A percentile compares a stretch with the other conserved stretches of the same genome.
Conservation (phyloP, 2,888 invertebrate genomes). For the Euclidia mi region DNA sequence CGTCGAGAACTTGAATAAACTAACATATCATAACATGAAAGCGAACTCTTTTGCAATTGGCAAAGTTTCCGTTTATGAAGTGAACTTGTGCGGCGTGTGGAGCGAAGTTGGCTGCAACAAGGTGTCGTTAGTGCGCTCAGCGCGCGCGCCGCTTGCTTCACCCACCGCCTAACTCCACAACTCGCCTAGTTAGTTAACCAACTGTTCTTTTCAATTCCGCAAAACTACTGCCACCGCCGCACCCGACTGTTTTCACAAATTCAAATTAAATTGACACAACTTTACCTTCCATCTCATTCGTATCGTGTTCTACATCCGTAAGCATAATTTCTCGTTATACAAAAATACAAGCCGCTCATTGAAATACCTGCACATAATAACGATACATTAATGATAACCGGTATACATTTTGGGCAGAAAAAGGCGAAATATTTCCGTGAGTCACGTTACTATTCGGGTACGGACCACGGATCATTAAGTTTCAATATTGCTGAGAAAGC, state of each 20-base stretch:
- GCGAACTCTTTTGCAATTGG: constrained; percentile 23
- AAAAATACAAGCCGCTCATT: constrained; percentile 11
- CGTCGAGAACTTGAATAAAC: no score
- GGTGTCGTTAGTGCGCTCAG: constrained; percentile 59
- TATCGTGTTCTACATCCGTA: constrained; percentile 1
- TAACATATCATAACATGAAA: not conserved
- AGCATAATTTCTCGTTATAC: constrained; percentile 1
- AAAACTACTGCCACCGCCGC: constrained; percentile 24
- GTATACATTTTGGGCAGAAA: constrained; percentile 35
- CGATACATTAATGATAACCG: constrained; percentile 29
- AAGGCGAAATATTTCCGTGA: constrained; percentile 50
- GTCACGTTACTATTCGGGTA: constrained; percentile 58
- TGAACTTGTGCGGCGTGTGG: constrained; percentile 45
- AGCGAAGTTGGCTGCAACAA: constrained; percentile 61
- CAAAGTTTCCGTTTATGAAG: constrained; percentile 44
- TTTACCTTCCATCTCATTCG: constrained; percentile 8
- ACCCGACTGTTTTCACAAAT: constrained; percentile 17
- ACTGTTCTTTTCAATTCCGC: constrained; percentile 72
- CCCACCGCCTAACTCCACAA: constrained; percentile 20
- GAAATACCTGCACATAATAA: constrained; percentile 16
- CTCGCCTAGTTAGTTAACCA: constrained; percentile 64
- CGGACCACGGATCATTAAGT: constrained; percentile 64
- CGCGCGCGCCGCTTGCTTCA: not conserved
- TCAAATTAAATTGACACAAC: constrained; percentile 23
- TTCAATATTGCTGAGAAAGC: constrained; percentile 65